These are phyloP conservation scores for Acleris literana DNA, from an alignment of 2,888 invertebrate species.

Conservation along the genomic window DNA sequence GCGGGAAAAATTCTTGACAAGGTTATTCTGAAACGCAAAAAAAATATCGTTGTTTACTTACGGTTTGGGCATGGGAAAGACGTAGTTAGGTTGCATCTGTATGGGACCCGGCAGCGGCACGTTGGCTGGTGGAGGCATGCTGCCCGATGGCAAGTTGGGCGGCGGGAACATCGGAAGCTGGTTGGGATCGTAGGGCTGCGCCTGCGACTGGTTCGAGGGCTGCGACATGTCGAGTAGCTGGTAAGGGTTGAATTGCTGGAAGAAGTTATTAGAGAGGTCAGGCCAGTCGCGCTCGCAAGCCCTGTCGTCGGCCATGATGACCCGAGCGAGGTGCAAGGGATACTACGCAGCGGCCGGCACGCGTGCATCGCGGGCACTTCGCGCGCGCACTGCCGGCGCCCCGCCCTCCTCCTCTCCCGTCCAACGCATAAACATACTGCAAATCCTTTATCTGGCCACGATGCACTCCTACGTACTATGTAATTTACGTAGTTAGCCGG, in stretches of 20 bases:
- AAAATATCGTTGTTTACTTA: neutral
- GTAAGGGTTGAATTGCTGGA: conserved; percentile 47
- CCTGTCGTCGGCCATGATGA: conserved; percentile 63
- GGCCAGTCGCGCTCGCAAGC: conserved; percentile 54
- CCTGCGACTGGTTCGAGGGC: conserved; percentile 39
- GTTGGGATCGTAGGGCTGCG: conserved; percentile 41
- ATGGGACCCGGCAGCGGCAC: neutral
- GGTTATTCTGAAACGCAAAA: neutral
- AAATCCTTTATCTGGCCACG: conserved; percentile 70
- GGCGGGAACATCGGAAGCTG: conserved; percentile 30
- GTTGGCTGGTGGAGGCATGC: neutral
- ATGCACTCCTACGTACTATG: conserved; percentile 36
- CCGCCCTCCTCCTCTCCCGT: conserved; percentile 57
- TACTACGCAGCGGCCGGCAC: conserved; percentile 57
- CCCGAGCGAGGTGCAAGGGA: conserved; percentile 39
- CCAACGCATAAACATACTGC: conserved; percentile 74
- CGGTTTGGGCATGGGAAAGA: neutral
- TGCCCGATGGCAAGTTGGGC: neutral
- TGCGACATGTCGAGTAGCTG: conserved; percentile 39
- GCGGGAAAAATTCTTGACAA: neutral
- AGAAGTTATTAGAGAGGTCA: conserved; percentile 47
- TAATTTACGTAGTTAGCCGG: conserved; percentile 53
- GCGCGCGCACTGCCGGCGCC: conserved; percentile 65
- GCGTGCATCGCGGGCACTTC: conserved; percentile 66
- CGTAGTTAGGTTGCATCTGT: neutral